Evolutionary conservation across 1,140 invertebrate genomes (phyloP).

Genomic region (Neodiprion pinetum): DNA sequence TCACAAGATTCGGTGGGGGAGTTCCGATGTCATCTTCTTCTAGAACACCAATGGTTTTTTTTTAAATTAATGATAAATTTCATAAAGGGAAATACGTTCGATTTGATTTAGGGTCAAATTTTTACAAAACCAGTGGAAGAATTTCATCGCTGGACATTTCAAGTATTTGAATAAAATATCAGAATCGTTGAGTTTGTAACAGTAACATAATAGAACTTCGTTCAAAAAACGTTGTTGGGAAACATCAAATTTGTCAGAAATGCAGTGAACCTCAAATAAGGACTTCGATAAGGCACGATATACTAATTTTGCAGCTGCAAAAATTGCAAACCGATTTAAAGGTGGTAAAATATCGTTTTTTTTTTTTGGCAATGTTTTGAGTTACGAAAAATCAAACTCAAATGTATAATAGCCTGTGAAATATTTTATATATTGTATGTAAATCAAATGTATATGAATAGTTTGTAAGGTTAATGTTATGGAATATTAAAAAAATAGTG

Average conservation of each 20-base stretch:
- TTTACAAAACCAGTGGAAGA: background rate
- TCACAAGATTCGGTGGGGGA: constrained; percentile 38
- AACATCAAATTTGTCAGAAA: no score
- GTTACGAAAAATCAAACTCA: no score
- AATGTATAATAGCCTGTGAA: no score
- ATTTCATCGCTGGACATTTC: background rate
- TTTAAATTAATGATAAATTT: background rate
- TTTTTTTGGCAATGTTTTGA: background rate
- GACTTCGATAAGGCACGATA: no score
- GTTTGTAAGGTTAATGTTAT: background rate
- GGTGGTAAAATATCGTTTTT: constrained; percentile 27
- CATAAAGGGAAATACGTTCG: background rate
- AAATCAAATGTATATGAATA: background rate
- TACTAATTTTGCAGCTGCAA: no score
- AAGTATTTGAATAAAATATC: background rate
- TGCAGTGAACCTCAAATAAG: no score
- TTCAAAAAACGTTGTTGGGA: background rate
- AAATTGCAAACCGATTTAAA: constrained; percentile 10
- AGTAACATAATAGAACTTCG: background rate
- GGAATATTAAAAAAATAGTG: no score
- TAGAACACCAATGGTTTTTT: constrained; percentile 31
- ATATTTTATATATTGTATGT: no score
- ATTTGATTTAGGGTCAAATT: background rate
- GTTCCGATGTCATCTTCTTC: constrained; percentile 53
- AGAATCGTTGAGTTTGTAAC: background rate